A percentile compares a stretch with the other conserved stretches of the same genome.
These are phyloP conservation scores for Geotria australis DNA, from an alignment of 2,797 vertebrate species.

Conservation along the genomic window DNA sequence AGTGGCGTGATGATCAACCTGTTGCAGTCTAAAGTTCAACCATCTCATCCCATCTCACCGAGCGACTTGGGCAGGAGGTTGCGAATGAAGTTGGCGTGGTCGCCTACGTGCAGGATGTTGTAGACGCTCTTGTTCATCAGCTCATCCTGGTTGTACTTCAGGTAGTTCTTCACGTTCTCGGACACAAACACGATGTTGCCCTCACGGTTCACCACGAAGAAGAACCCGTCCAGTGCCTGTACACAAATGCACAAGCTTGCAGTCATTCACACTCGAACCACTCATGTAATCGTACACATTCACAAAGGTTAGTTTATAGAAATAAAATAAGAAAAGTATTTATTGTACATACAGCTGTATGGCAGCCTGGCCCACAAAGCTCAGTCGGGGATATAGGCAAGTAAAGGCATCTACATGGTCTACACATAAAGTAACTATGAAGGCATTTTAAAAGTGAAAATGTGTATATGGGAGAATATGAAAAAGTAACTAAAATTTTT, in stretches of 20 bases:
- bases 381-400: too few relatives aligned
- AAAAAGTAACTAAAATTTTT: too few relatives aligned
- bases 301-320: too few relatives aligned
- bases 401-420: too few relatives aligned
- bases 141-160: conserved; percentile 69
- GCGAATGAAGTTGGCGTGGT: conserved; percentile 73
- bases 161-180: conserved; percentile 60
- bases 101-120: conserved; percentile 75
- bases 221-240: conserved; percentile 69
- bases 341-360: neutral
- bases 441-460: too few relatives aligned
- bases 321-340: conserved; percentile 1
- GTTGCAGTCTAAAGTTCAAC: neutral
- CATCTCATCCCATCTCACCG: conserved; percentile 18
- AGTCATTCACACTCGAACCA: neutral
- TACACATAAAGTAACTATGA: too few relatives aligned
- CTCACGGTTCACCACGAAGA: conserved; percentile 81
- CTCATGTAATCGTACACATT: too few relatives aligned
- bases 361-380: too few relatives aligned
- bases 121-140: conserved; percentile 81
- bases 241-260: neutral
- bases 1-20: neutral
- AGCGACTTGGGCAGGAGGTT: conserved; percentile 74
- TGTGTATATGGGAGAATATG: too few relatives aligned
- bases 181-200: conserved; percentile 74